Evolutionary conservation across 2,888 invertebrate genomes (phyloP), one percentile per base, ranked within the genome.

Genomic region (Gari tellinella): DNA sequence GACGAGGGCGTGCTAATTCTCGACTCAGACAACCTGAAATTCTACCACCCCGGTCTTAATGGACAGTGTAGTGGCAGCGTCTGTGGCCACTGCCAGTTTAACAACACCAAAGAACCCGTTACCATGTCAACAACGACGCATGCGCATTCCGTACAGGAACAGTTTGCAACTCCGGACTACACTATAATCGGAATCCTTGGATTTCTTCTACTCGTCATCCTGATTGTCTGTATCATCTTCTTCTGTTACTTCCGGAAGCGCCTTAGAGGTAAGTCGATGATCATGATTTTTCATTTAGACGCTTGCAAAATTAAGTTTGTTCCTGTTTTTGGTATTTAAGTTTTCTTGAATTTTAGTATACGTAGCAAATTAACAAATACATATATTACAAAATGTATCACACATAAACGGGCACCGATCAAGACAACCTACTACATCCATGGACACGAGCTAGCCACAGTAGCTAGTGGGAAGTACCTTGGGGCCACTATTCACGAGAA

Each of bases 111-210:
- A 1, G 37, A 17, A n/a, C 52, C 63, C 4, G n/a, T 61, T 25
- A 49, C 52, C 10, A 8, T 62, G 10, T 52, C 17, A 15, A 56
- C 62, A 19, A 40, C 62, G 3, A 70, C 75, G 14, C 60, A 49
- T 38, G 17, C 10, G 0, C 58, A 67, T 40, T 23, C 52, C 8
- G 62, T 38, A 17, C 37, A 58, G 15, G 72, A 79, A 21, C 57
- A 45, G 17, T 81, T 82, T 52, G 23, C 70, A 3, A 37, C 57
- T 12, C 63, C 80, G 3, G 81, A 83, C 15, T 81, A 66, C 23
- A 73, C 81, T 10, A 66, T 83, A 0, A 79, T 83, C 38, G 79
- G 75, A 19, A 61, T 83, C 4, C 60, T 81, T 8, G 72, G 68
- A 0, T 56, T 73, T n/a, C 46, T 85, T 10, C 62, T 80, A 19